Evolutionary conservation across 1,140 invertebrate species (phyloP), one percentile per base, ranked within the genome.

Genomic region (Pygmarrhopalites habei): DNA sequence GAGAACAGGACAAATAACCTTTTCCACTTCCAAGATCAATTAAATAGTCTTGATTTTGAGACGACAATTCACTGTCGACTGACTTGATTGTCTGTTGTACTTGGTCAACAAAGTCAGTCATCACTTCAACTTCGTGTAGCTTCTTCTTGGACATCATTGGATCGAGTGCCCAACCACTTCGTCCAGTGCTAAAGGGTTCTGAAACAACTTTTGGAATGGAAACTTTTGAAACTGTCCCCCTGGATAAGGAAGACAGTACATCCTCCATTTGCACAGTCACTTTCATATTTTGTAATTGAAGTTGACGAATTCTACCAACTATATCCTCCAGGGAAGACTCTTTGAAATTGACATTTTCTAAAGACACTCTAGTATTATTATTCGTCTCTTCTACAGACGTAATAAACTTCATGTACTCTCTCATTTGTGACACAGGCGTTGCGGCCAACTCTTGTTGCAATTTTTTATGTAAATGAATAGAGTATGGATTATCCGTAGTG

Each of bases 21-120:
- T 89, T 88, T 0, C 90, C 90, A 75, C 90, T 90, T 0, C 90
- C 90, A 32, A 89, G 82, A 76, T 95, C 90, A 44, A 93, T 81
- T 64, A 90, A 79, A 60, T 58, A 43, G 39, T 60, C 47, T 52
- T 32, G 29, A 0, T 73, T 29, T 55, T 7, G 51, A 29, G 51
- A 28, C 26, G 29, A 55, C 7, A 49, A 7, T 10, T 19, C 7
- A 12, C 7, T 5, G 23, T 49, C 46, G 12, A 12, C n/a, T 12
- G 41, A 30, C 17, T 39, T 10, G 17, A 47, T 32, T 3, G 62
- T 70, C 12, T 70, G 66, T 15, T 72, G 69, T 7, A 83, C 64
- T 3, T 73, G 72, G 19, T 77, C 75, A 7, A 86, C 78, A 14
- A 85, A 71, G 2, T 75, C 73, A 64, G 78, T 79, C 72, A 85